Conservation (phyloP, 2,888 invertebrate species). For the Rhodophaea formosa region DNA sequence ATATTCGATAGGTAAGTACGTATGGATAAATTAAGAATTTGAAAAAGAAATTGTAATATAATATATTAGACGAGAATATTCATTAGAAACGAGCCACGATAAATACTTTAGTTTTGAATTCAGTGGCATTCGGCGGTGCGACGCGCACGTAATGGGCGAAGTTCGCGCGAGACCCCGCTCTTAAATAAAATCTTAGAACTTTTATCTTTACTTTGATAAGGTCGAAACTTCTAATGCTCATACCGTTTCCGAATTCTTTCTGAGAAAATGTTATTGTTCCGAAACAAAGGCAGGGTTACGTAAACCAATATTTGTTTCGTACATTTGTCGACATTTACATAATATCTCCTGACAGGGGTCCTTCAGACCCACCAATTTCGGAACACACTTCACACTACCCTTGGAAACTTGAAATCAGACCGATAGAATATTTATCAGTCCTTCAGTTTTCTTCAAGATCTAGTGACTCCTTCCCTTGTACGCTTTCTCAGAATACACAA, state of each 20-base stretch:
- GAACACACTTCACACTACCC: slow-evolving; percentile 3
- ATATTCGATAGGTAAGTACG: too few species aligned
- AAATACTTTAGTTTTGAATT: slow-evolving; percentile 28
- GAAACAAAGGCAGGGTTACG: slow-evolving; percentile 8
- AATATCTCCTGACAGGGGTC: slow-evolving; percentile 7
- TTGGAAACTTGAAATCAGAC: slow-evolving; percentile 3
- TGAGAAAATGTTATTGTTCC: slow-evolving; percentile 30
- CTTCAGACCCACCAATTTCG: background rate
- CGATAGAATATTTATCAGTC: slow-evolving; percentile 14
- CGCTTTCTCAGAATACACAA: background rate
- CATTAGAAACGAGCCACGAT: slow-evolving; percentile 25
- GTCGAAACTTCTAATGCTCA: slow-evolving; percentile 49
- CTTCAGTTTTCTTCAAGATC: background rate
- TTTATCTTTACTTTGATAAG: slow-evolving; percentile 67
- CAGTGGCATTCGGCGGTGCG: slow-evolving; percentile 21
- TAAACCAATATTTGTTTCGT: slow-evolving; percentile 18
- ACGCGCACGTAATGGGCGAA: slow-evolving; percentile 54
- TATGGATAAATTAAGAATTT: too few species aligned
- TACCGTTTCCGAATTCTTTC: slow-evolving; percentile 34
- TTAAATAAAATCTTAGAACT: slow-evolving; percentile 71
- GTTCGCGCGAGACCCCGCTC: slow-evolving; percentile 55
- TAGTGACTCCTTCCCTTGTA: background rate
- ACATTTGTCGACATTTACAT: slow-evolving; percentile 14
- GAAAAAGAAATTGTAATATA: background rate
- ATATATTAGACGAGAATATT: slow-evolving; percentile 7